Percentiles rank a stretch among this genome's conserved stretches.
Conservation (phyloP, 2,888 invertebrate genomes). For the Hofmannophila pseudospretella region DNA sequence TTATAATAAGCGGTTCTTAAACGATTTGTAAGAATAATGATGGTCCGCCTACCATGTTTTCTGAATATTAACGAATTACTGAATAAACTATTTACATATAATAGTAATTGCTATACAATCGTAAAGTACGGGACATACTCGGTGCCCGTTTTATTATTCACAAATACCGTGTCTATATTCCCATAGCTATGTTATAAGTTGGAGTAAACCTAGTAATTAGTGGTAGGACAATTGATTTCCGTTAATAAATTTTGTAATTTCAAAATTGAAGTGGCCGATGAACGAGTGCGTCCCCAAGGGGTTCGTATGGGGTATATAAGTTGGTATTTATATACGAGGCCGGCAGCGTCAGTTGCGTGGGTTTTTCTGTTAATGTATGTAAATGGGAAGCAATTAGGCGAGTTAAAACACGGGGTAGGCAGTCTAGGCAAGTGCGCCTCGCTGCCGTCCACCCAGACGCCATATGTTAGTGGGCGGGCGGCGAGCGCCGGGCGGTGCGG, state of each 20-base stretch:
- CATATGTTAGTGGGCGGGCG: constrained; percentile 70
- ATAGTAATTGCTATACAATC: constrained; percentile 29
- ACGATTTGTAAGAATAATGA: constrained; percentile 66
- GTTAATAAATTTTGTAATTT: constrained; percentile 55
- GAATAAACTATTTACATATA: constrained; percentile 32
- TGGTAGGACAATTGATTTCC: constrained; percentile 58
- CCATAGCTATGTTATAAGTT: constrained; percentile 32
- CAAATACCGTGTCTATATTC: constrained; percentile 26
- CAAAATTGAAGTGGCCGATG: constrained; percentile 41
- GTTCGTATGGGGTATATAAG: constrained; percentile 39
- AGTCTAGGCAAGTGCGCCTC: constrained; percentile 68
- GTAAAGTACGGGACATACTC: constrained; percentile 11
- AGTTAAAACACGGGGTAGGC: constrained; percentile 76
- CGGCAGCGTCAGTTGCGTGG: constrained; percentile 61
- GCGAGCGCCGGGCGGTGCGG: constrained; percentile 10
- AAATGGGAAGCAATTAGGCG: constrained; percentile 77
- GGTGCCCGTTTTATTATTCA: constrained; percentile 7
- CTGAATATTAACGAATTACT: constrained; percentile 44
- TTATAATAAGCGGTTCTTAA: constrained; percentile 64
- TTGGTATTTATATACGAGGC: constrained; percentile 54
- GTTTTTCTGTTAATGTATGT: constrained; percentile 73
- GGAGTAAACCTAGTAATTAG: constrained; percentile 41
- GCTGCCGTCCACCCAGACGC: constrained; percentile 57
- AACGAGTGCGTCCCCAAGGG: constrained; percentile 38
- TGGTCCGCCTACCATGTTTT: constrained; percentile 41